phyloP scores from a whole-genome alignment of 2,113 vertebrate species.

The Danionella cerebrum region DNA sequence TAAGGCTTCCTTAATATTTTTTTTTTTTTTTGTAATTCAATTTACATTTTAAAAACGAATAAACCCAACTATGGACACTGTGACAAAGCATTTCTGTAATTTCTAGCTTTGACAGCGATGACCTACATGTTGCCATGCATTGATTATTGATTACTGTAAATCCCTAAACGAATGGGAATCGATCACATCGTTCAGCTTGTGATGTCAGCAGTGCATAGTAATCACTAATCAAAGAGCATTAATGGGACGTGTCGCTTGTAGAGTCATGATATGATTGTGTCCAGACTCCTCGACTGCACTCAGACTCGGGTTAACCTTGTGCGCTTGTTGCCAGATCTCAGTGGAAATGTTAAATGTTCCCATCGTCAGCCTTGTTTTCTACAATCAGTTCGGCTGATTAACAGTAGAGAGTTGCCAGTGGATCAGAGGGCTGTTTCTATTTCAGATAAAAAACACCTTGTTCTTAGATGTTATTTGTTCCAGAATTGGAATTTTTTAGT shows the following conservation, averaged over 20 bases:
- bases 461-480: neutral
- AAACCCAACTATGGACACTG: too few species aligned
- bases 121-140: too few species aligned
- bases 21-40: too few species aligned
- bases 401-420: neutral
- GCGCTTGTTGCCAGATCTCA: slow-evolving; percentile 2
- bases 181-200: too few species aligned
- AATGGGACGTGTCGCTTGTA: slow-evolving; percentile 44
- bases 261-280: slow-evolving; percentile 37
- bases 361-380: neutral
- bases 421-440: neutral
- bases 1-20: too few species aligned
- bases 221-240: slow-evolving; percentile 46
- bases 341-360: slow-evolving; percentile 17
- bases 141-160: too few species aligned
- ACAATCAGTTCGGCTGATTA: slow-evolving; percentile 16
- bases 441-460: neutral
- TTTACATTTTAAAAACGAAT: too few species aligned
- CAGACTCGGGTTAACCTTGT: slow-evolving; percentile 26
- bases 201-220: slow-evolving; percentile 16
- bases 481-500: too few species aligned
- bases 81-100: too few species aligned
- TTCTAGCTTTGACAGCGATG: too few species aligned
- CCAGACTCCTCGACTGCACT: neutral
- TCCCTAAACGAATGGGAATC: too few species aligned